A percentile compares a stretch with the other conserved stretches of the same genome.
Evolutionary conservation across 2,888 invertebrate genomes (phyloP).

Genomic region (Sisyra nigra): DNA sequence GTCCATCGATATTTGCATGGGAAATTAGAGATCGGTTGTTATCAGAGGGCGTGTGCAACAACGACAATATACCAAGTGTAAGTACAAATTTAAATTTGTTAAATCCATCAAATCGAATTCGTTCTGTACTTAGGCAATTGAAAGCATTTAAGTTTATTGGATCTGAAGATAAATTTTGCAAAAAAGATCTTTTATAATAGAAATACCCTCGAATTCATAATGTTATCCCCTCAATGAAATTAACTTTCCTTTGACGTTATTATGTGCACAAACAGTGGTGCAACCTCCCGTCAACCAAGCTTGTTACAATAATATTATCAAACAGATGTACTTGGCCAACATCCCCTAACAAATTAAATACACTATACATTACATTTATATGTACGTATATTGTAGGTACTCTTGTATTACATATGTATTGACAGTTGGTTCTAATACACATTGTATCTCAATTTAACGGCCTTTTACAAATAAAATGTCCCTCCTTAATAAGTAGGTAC

Average conservation of each 20-base stretch:
- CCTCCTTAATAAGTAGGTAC: neutral
- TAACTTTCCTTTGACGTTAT: neutral
- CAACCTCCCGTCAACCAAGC: neutral
- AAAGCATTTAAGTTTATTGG: neutral
- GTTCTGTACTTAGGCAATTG: neutral
- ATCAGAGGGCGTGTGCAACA: conserved; percentile 89
- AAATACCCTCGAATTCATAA: no score
- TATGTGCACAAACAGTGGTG: neutral
- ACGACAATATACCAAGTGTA: conserved; percentile 95
- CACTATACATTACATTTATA: no score
- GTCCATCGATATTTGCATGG: conserved; percentile 98
- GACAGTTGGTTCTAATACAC: conserved; percentile 1
- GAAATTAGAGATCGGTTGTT: conserved; percentile 91
- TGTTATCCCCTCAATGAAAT: no score
- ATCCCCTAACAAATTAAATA: no score
- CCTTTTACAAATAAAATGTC: conserved; percentile 1
- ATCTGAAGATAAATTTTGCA: neutral
- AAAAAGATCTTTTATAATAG: no score
- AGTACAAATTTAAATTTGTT: conserved; percentile 35
- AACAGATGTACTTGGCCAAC: no score
- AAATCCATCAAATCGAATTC: neutral
- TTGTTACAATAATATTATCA: no score
- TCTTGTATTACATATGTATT: no score
- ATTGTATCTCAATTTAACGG: conserved; percentile 2
- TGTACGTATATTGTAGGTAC: no score